These are phyloP conservation scores for Hermetia illucens DNA, from an alignment of 1,140 invertebrate species.

Conservation along the genomic window DNA sequence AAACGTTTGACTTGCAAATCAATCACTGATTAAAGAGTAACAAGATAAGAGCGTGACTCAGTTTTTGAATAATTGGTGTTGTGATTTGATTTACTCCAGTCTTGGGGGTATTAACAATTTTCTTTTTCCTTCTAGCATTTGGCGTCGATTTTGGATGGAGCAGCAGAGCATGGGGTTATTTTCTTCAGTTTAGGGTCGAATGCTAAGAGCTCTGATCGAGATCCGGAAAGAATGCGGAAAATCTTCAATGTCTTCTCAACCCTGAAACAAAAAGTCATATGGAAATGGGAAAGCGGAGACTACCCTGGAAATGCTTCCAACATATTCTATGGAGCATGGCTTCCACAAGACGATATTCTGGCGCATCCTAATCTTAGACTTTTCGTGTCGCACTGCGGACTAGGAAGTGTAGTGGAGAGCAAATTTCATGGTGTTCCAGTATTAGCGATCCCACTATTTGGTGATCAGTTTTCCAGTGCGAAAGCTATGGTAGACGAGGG, in stretches of 20 bases:
- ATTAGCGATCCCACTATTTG: slow-evolving; percentile 28
- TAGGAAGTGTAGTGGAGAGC: slow-evolving; percentile 33
- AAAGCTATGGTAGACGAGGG: slow-evolving; percentile 12
- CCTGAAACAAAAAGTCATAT: slow-evolving; percentile 34
- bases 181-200: slow-evolving; percentile 28
- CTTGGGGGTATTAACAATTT: slow-evolving; percentile 19
- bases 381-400: slow-evolving; percentile 41
- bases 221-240: slow-evolving; percentile 7
- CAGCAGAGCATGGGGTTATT: slow-evolving; percentile 24
- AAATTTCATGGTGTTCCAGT: slow-evolving; percentile 21
- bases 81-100: slow-evolving; percentile 2
- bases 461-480: slow-evolving; percentile 33
- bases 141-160: no score
- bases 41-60: slow-evolving; percentile 11
- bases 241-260: slow-evolving; percentile 24
- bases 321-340: slow-evolving; percentile 38
- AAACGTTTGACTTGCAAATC: not conserved
- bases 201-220: slow-evolving; percentile 9
- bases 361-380: slow-evolving; percentile 29
- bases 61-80: no score
- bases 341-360: slow-evolving; percentile 33
- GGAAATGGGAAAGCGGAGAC: slow-evolving; percentile 37
- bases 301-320: slow-evolving; percentile 24
- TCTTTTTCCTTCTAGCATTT: no score
- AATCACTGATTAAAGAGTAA: slow-evolving; percentile 12